Evolutionary conservation across 2,888 invertebrate genomes (phyloP).

Genomic region (Gasteruption jaculator): DNA sequence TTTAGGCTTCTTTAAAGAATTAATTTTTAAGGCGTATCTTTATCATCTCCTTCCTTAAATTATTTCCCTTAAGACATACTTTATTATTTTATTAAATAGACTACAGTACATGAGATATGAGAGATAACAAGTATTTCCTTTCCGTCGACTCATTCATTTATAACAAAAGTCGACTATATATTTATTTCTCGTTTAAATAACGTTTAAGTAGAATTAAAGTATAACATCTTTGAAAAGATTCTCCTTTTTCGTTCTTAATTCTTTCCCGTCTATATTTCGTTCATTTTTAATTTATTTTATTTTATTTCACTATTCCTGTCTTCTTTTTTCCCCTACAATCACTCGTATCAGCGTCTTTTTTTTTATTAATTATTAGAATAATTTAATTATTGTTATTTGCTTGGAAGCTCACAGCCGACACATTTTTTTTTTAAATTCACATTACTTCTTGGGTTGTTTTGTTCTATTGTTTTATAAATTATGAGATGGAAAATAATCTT

Average conservation of each 20-base stretch:
- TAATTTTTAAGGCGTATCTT: constrained; percentile 20
- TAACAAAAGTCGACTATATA: constrained; percentile 47
- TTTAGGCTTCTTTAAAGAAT: constrained; percentile 18
- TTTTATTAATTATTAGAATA: constrained; percentile 48
- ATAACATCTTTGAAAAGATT: constrained; percentile 7
- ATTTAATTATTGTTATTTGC: constrained; percentile 53
- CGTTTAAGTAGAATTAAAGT: constrained; percentile 45
- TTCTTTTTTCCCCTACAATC: constrained; percentile 12
- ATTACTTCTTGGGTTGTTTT: constrained; percentile 18
- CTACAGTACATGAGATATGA: constrained; percentile 43
- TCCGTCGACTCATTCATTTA: constrained; percentile 38
- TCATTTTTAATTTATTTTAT: too few species aligned
- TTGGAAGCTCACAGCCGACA: constrained; percentile 53
- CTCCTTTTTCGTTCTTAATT: too few species aligned
- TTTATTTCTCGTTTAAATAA: constrained; percentile 42
- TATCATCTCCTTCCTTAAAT: constrained; percentile 24
- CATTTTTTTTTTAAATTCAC: constrained; percentile 42
- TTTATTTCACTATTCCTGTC: too few species aligned
- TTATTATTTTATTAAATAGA: constrained; percentile 35
- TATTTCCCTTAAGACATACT: too few species aligned
- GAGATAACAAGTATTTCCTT: constrained; percentile 46
- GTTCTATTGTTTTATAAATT: constrained; percentile 14
- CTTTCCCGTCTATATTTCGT: too few species aligned
- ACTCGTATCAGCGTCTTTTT: too few species aligned
- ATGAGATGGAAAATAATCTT: too few species aligned